A percentile compares a stretch with the other conserved stretches of the same genome.
Evolutionary conservation across 1,140 invertebrate genomes (phyloP).

Genomic region (Hirudo medicinalis): DNA sequence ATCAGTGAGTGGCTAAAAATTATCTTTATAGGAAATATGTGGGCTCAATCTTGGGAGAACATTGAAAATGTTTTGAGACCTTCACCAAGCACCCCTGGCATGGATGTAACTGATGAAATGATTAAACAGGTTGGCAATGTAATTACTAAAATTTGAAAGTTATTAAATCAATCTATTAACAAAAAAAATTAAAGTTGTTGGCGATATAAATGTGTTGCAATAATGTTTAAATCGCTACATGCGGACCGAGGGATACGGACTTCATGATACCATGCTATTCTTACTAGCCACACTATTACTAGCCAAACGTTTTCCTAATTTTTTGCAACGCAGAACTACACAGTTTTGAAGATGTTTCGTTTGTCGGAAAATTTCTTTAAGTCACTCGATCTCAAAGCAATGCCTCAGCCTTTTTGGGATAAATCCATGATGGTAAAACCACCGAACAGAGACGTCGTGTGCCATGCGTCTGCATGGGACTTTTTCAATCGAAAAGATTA

Average conservation of each 20-base stretch:
- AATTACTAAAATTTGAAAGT: no score
- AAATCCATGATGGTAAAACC: slow-evolving; percentile 46
- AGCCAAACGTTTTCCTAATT: no score
- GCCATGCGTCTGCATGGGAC: slow-evolving; percentile 87
- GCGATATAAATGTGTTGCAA: no score
- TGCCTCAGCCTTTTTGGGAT: slow-evolving; percentile 54
- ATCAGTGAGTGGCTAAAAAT: no score
- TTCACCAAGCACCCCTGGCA: slow-evolving; percentile 26
- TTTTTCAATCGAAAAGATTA: slow-evolving; percentile 72
- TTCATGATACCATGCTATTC: no score
- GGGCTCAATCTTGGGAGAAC: slow-evolving; percentile 63
- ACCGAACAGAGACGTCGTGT: slow-evolving; percentile 54
- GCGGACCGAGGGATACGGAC: no score
- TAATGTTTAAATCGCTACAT: no score
- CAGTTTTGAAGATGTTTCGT: slow-evolving; percentile 52
- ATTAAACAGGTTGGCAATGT: slow-evolving; percentile 16
- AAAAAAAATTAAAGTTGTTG: no score
- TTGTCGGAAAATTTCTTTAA: slow-evolving; percentile 75
- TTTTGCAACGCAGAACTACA: slow-evolving; percentile 50
- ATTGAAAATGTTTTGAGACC: slow-evolving; percentile 30
- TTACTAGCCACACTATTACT: no score
- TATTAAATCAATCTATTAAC: no score
- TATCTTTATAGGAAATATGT: slow-evolving; percentile 52
- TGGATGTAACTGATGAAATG: slow-evolving; percentile 30
- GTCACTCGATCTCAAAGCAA: slow-evolving; percentile 66